A percentile compares a stretch with the other conserved stretches of the same genome.
phyloP scores from a whole-genome alignment of 2,113 vertebrate genomes.

The Burhinus oedicnemus region DNA sequence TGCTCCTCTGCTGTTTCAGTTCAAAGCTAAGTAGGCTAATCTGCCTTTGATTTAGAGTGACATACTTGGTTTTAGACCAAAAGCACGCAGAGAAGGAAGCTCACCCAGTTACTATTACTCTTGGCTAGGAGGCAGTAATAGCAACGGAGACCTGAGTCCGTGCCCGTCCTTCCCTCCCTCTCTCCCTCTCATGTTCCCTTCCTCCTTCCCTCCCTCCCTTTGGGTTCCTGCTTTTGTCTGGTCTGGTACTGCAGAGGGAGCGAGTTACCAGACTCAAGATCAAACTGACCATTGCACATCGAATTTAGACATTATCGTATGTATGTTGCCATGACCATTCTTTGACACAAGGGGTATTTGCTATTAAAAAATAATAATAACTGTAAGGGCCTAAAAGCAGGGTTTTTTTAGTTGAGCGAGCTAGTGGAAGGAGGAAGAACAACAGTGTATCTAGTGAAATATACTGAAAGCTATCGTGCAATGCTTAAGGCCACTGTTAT shows the following conservation, averaged over 20 bases:
- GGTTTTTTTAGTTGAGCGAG: background rate
- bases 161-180: accelerated
- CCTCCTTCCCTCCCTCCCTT: background rate
- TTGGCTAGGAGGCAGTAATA: background rate
- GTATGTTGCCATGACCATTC: background rate
- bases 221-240: background rate
- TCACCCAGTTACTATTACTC: background rate
- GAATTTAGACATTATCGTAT: background rate
- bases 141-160: background rate
- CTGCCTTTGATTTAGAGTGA: background rate
- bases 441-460: background rate
- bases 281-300: too few species aligned
- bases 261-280: background rate
- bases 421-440: background rate
- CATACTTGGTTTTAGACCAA: background rate
- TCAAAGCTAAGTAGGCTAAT: background rate
- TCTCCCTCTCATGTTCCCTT: accelerated
- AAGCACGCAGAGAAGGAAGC: background rate
- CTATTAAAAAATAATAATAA: background rate
- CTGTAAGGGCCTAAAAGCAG: background rate
- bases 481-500: background rate
- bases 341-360: background rate
- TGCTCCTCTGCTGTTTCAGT: background rate
- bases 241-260: background rate
- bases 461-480: background rate